These are phyloP conservation scores for Automeris io DNA, from an alignment of 2,888 invertebrate species.

Conservation along the genomic window DNA sequence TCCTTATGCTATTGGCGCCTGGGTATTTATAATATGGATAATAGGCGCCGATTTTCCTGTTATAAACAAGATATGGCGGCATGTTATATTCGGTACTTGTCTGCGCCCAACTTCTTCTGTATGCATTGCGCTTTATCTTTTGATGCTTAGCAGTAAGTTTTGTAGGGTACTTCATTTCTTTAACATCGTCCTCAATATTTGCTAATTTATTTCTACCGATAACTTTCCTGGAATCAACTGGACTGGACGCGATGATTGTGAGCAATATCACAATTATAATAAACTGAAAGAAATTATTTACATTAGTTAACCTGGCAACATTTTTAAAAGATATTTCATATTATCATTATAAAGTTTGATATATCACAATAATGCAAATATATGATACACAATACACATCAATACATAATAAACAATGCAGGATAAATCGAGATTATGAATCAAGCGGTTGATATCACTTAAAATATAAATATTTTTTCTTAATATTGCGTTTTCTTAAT, in stretches of 20 bases:
- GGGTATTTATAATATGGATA: conserved; percentile 56
- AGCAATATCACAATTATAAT: conserved; percentile 21
- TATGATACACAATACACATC: no score
- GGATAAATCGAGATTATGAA: no score
- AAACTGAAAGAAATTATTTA: conserved; percentile 25
- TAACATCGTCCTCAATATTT: background rate
- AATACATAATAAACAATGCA: no score
- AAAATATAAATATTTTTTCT: no score
- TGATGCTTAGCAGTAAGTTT: background rate
- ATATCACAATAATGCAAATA: no score
- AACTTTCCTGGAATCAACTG: background rate
- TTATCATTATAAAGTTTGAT: no score
- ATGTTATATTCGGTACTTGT: conserved; percentile 27
- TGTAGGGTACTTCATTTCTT: background rate
- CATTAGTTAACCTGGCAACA: no score
- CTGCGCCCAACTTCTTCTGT: conserved; percentile 31
- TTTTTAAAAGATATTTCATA: no score
- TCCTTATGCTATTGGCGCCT: conserved; percentile 30
- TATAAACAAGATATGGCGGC: conserved; percentile 59
- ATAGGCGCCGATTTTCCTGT: conserved; percentile 52
- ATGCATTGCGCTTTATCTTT: conserved; percentile 27
- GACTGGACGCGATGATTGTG: background rate
- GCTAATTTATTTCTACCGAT: conserved; percentile 2
- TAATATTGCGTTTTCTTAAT: no score
- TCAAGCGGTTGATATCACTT: no score